Conservation (phyloP, 2,113 vertebrate species). For the Irena cyanogastra region DNA sequence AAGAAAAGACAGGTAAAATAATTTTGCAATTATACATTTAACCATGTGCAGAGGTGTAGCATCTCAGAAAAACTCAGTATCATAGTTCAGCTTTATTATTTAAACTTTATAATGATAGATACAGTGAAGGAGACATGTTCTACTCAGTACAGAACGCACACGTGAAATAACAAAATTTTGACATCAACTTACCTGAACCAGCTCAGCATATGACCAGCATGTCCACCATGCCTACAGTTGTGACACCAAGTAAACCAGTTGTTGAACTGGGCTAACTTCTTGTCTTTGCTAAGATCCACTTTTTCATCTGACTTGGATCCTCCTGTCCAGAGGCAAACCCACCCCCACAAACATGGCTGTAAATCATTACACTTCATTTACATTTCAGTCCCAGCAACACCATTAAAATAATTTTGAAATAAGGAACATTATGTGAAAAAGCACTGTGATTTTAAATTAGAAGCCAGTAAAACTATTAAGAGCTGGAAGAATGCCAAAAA, state of each 20-base stretch:
- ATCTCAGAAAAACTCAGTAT: neutral
- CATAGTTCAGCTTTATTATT: neutral
- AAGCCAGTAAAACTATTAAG: neutral
- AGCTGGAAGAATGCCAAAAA: neutral
- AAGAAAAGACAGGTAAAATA: neutral
- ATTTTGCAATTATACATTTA: neutral
- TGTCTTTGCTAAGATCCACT: conserved; percentile 92
- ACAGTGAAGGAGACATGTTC: neutral
- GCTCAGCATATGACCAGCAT: conserved; percentile 97
- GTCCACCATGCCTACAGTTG: conserved; percentile 96
- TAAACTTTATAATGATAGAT: neutral
- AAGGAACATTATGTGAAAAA: neutral
- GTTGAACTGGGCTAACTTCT: conserved; percentile 97
- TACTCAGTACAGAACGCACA: neutral
- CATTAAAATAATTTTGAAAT: neutral
- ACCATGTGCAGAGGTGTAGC: neutral
- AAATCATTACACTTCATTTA: neutral
- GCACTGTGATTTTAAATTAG: neutral
- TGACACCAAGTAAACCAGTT: conserved; percentile 99
- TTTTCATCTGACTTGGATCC: conserved; percentile 94
- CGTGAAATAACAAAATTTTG: neutral
- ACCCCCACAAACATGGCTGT: neutral
- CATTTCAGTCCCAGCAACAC: neutral
- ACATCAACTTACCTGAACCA: conserved; percentile 89
- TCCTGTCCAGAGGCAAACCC: conserved; percentile 71